A percentile compares a stretch with the other conserved stretches of the same genome.
Conservation (phyloP, 1,140 invertebrate genomes). For the Ostrea denselamellosa region DNA sequence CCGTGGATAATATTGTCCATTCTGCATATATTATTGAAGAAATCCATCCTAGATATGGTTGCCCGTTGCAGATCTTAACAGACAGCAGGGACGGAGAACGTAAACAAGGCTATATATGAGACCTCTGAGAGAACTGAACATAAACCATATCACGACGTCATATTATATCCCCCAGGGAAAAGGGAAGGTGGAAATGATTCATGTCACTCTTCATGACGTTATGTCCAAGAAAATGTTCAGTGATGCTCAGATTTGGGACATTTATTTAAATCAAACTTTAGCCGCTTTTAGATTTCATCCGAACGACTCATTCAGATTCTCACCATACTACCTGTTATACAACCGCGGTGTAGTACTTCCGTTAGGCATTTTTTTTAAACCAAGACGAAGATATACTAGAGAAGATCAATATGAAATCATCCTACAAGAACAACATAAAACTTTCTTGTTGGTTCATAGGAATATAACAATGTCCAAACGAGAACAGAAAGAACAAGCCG, state of each 20-base stretch:
- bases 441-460: conserved; percentile 27
- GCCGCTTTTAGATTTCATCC: too few relatives aligned
- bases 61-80: conserved; percentile 47
- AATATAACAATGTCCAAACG: not conserved
- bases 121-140: conserved; percentile 40
- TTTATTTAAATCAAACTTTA: conserved; percentile 50
- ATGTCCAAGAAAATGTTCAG: conserved; percentile 19
- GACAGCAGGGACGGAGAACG: conserved; percentile 58
- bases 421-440: conserved; percentile 51
- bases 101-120: conserved; percentile 41
- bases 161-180: conserved; percentile 45
- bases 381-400: conserved; percentile 42
- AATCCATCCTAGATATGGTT: conserved; percentile 57
- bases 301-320: too few relatives aligned
- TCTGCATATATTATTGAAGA: conserved; percentile 55
- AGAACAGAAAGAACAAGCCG: conserved; percentile 17
- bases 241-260: not conserved
- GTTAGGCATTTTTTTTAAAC: conserved; percentile 47
- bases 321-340: conserved; percentile 52
- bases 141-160: conserved; percentile 52
- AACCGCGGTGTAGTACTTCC: conserved; percentile 46
- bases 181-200: conserved; percentile 51
- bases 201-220: conserved; percentile 48
- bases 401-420: too few relatives aligned
- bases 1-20: conserved; percentile 1